A percentile compares a stretch with the other conserved stretches of the same genome.
These are phyloP conservation scores for Tenthredo distinguenda DNA, from an alignment of 2,888 invertebrate genomes.

Conservation along the genomic window DNA sequence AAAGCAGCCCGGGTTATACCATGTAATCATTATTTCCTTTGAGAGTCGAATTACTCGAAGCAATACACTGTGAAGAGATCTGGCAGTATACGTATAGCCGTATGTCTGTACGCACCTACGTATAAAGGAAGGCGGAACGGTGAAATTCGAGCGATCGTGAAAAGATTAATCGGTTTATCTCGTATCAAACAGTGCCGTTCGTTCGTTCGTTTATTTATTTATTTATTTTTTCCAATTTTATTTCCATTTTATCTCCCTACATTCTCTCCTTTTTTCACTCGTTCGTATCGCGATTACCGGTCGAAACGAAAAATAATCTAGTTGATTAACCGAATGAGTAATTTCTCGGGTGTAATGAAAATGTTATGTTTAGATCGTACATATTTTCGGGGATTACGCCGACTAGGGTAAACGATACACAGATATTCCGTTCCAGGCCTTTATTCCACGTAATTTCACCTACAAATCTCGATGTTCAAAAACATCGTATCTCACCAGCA, in stretches of 20 bases:
- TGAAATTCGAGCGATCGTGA: background rate
- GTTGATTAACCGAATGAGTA: background rate
- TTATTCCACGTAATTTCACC: no score
- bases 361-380: no score
- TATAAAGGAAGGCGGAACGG: background rate
- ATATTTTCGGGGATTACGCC: no score
- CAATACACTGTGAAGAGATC: slow-evolving; percentile 13
- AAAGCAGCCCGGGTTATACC: slow-evolving; percentile 8
- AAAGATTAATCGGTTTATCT: background rate
- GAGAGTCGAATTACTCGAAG: slow-evolving; percentile 32
- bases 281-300: background rate
- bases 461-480: no score
- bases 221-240: background rate
- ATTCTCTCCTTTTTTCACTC: background rate
- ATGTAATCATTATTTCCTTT: slow-evolving; percentile 39
- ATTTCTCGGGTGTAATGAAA: background rate
- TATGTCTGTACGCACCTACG: background rate
- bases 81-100: background rate
- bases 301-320: background rate
- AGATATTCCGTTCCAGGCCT: no score
- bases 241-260: background rate
- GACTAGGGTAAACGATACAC: no score
- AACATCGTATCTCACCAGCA: no score
- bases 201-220: background rate
- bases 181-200: background rate